Evolutionary conservation across 2,797 vertebrate genomes (phyloP).

Genomic region (Sphenodon punctatus): DNA sequence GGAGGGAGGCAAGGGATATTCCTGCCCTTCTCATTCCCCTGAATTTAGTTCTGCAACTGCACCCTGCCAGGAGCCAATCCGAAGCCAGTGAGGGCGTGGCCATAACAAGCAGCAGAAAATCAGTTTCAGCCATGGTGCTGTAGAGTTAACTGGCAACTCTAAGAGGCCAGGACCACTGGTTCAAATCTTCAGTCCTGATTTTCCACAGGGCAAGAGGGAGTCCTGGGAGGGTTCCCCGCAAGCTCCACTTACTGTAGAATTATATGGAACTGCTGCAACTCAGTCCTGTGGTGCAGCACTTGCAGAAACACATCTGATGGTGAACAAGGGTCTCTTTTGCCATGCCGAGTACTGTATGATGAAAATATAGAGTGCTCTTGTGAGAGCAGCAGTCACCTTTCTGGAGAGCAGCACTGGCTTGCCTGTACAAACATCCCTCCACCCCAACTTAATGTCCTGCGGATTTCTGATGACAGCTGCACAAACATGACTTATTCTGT

Average conservation of each 20-base stretch:
- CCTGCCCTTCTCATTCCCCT: no score
- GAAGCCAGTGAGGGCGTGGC: no score
- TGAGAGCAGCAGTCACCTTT: not conserved
- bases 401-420: not conserved
- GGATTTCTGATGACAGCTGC: slow-evolving; percentile 57
- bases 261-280: not conserved
- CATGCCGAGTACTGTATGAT: not conserved
- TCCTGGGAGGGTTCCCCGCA: not conserved
- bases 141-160: no score
- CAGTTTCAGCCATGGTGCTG: no score
- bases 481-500: slow-evolving; percentile 49
- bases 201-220: not conserved
- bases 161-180: no score
- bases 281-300: not conserved
- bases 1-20: no score
- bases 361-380: not conserved
- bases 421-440: not conserved
- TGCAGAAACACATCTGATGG: not conserved
- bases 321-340: not conserved
- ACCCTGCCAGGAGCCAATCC: no score
- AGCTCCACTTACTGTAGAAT: not conserved
- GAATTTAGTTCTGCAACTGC: no score
- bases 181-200: no score
- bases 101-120: no score
- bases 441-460: not conserved